These are phyloP conservation scores for Forficula auricularia DNA, from an alignment of 1,140 invertebrate species.

Conservation along the genomic window DNA sequence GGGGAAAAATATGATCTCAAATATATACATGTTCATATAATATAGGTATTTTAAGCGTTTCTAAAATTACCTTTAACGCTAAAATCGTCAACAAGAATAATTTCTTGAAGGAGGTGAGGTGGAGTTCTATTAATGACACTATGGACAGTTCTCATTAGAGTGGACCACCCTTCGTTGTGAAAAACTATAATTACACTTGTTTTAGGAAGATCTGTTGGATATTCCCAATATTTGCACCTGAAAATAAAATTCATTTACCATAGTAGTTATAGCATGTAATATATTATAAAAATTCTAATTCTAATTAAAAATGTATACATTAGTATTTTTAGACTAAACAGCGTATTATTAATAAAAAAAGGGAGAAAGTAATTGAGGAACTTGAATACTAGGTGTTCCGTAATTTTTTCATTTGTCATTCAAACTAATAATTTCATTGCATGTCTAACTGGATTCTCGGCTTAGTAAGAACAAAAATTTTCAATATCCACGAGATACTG, in stretches of 20 bases:
- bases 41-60: no score
- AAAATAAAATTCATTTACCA: conserved; percentile 5
- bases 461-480: no score
- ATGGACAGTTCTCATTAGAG: conserved; percentile 89
- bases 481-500: no score
- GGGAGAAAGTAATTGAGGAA: no score
- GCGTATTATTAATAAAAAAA: no score
- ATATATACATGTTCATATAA: no score
- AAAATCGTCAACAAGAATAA: conserved; percentile 95
- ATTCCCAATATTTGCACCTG: conserved; percentile 92
- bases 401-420: no score
- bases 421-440: no score
- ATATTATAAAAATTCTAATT: not conserved
- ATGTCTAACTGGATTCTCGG: no score
- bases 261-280: not conserved
- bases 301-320: not conserved
- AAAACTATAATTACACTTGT: conserved; percentile 96
- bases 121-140: conserved; percentile 87
- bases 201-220: conserved; percentile 69
- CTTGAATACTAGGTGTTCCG: no score
- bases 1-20: no score
- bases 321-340: not conserved
- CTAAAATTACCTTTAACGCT: conserved; percentile 79
- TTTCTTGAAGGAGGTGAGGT: conserved; percentile 75
- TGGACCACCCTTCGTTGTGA: conserved; percentile 95